A percentile compares a stretch with the other conserved stretches of the same genome.
Evolutionary conservation across 2,888 invertebrate species (phyloP).

Genomic region (Agrilus biguttatus): DNA sequence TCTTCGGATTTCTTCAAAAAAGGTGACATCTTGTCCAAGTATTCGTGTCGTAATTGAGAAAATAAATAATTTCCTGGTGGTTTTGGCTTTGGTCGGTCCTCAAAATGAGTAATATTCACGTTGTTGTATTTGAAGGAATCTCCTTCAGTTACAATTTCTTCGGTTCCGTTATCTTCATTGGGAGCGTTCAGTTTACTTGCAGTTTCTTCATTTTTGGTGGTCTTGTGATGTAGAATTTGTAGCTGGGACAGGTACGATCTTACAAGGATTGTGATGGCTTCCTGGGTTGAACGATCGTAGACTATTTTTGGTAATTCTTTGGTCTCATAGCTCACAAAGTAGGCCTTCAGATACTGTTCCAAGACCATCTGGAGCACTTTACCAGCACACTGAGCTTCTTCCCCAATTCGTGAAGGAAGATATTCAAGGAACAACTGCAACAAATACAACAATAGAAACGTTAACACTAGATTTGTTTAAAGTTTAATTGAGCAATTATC

Average conservation of each 20-base stretch:
- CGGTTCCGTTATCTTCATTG: constrained; percentile 1
- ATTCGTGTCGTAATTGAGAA: constrained; percentile 30
- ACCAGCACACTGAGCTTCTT: constrained; percentile 33
- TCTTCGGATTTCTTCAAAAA: constrained; percentile 25
- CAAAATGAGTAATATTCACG: constrained; percentile 3
- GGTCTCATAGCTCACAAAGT: constrained; percentile 23
- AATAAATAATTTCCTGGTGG: constrained; percentile 29
- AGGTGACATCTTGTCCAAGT: constrained; percentile 37
- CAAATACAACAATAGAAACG: not conserved
- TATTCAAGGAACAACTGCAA: constrained; percentile 47
- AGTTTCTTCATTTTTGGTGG: constrained; percentile 1
- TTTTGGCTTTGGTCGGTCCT: constrained; percentile 12
- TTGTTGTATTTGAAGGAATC: constrained; percentile 4
- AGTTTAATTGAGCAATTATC: too few relatives aligned
- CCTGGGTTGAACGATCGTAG: constrained; percentile 32
- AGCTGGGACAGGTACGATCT: constrained; percentile 41
- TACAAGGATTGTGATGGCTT: constrained; percentile 45
- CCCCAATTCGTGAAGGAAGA: constrained; percentile 48
- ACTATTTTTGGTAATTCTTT: constrained; percentile 24
- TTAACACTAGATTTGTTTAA: not conserved
- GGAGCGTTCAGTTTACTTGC: not conserved
- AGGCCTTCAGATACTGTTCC: constrained; percentile 32
- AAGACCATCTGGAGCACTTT: constrained; percentile 36
- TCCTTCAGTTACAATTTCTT: not conserved
- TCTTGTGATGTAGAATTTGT: constrained; percentile 24